Conservation (phyloP, 1,140 invertebrate genomes). For the Solenopsis invicta region DNA sequence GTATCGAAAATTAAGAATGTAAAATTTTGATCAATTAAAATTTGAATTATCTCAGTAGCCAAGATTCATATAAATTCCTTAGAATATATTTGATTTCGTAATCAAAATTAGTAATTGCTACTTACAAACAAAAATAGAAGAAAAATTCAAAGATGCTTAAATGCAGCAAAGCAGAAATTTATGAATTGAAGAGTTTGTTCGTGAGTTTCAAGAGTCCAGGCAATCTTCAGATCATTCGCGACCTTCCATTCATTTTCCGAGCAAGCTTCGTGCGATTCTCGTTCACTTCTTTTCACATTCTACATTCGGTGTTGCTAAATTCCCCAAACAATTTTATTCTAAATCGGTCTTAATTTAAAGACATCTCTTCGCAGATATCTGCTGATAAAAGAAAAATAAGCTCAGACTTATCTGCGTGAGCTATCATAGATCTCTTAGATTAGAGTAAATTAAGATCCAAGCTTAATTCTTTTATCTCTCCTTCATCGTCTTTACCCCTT, state of each 20-base stretch:
- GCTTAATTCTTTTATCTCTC: not conserved
- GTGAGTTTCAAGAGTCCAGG: constrained; percentile 22
- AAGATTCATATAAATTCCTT: not conserved
- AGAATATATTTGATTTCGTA: not conserved
- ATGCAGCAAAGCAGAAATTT: not conserved
- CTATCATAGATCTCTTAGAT: not conserved
- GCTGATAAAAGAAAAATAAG: constrained; percentile 34
- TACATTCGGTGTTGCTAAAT: constrained; percentile 10
- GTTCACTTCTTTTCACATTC: constrained; percentile 30
- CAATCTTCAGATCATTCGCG: constrained; percentile 43
- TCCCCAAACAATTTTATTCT: constrained; percentile 40
- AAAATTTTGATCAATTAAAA: not conserved
- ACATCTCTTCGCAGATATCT: constrained; percentile 57
- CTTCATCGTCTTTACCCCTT: no score
- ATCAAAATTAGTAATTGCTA: not conserved
- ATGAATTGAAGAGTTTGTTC: constrained; percentile 5
- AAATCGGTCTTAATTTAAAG: constrained; percentile 44
- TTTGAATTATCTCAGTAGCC: not conserved
- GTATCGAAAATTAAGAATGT: not conserved
- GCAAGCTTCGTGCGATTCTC: constrained; percentile 81
- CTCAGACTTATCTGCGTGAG: not conserved
- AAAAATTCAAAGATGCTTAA: not conserved
- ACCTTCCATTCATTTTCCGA: constrained; percentile 71
- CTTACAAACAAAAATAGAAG: not conserved
- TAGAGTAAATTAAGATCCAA: not conserved